These are phyloP conservation scores for Dolomedes plantarius DNA, from an alignment of 2,888 invertebrate genomes.

Conservation along the genomic window DNA sequence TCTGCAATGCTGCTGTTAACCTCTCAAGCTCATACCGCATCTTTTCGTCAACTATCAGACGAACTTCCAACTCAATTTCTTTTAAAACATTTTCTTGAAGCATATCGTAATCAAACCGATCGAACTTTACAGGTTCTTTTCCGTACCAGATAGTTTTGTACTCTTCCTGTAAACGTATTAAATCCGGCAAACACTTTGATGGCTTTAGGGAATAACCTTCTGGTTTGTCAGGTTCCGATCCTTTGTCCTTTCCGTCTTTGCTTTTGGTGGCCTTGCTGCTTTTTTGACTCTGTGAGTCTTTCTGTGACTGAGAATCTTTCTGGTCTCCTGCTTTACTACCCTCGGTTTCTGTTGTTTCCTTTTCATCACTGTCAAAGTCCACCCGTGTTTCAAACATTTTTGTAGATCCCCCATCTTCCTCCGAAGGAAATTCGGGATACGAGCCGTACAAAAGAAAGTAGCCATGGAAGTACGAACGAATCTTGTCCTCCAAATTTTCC, in stretches of 20 bases:
- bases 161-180: slow-evolving; percentile 23
- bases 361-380: background rate
- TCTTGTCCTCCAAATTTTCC: slow-evolving; percentile 45
- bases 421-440: slow-evolving; percentile 33
- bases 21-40: slow-evolving; percentile 33
- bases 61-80: slow-evolving; percentile 27
- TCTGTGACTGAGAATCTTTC: background rate
- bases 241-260: background rate
- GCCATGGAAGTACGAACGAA: slow-evolving; percentile 32
- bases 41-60: slow-evolving; percentile 43
- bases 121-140: slow-evolving; percentile 9
- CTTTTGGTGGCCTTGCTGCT: background rate
- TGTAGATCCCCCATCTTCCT: slow-evolving; percentile 46
- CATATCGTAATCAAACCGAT: slow-evolving; percentile 21
- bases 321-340: slow-evolving; percentile 2
- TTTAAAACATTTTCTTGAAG: slow-evolving; percentile 20
- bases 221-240: background rate
- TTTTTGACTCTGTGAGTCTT: background rate
- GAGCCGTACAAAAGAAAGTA: slow-evolving; percentile 17
- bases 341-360: background rate
- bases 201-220: slow-evolving; percentile 31
- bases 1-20: slow-evolving; percentile 7
- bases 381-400: slow-evolving; percentile 12
- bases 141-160: slow-evolving; percentile 25
- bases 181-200: slow-evolving; percentile 30